A percentile compares a stretch with the other conserved stretches of the same genome.
Conservation (phyloP, 2,797 vertebrate species). For the Chiroxiphia lanceolata region DNA sequence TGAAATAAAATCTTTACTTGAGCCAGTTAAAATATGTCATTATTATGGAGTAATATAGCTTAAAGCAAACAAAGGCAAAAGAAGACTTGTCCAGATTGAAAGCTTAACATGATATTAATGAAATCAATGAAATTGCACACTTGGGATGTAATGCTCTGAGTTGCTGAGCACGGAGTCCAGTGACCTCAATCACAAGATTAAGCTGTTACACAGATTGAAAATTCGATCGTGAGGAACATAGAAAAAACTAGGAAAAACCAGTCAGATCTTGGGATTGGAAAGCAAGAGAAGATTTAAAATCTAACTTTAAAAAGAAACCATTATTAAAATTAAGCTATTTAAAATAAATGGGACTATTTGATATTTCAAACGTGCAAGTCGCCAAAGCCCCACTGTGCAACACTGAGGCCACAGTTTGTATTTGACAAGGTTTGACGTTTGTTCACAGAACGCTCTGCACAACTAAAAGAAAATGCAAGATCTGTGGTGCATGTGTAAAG, state of each 20-base stretch:
- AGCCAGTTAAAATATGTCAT: not conserved
- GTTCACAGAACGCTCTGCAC: not conserved
- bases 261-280: constrained; percentile 29
- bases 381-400: not conserved
- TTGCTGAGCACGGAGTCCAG: not conserved
- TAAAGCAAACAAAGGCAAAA: constrained; percentile 22
- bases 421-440: constrained; percentile 39
- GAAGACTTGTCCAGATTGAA: not conserved
- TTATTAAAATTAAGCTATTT: not conserved
- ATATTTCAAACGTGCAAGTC: not conserved
- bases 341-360: not conserved
- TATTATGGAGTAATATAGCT: not conserved
- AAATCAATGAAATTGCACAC: constrained; percentile 59
- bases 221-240: constrained; percentile 32
- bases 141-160: constrained; percentile 34
- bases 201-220: constrained; percentile 69
- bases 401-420: not conserved
- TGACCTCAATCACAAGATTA: constrained; percentile 71
- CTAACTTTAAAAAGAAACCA: not conserved
- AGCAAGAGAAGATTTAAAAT: not conserved
- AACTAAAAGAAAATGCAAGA: constrained; percentile 30
- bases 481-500: constrained; percentile 3
- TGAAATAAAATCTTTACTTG: not conserved
- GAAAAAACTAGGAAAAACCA: not conserved
- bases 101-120: constrained; percentile 25